Percentiles rank a stretch among this genome's conserved stretches.
Conservation (phyloP, 2,797 vertebrate species). For the Percopsis omiscomaycus region DNA sequence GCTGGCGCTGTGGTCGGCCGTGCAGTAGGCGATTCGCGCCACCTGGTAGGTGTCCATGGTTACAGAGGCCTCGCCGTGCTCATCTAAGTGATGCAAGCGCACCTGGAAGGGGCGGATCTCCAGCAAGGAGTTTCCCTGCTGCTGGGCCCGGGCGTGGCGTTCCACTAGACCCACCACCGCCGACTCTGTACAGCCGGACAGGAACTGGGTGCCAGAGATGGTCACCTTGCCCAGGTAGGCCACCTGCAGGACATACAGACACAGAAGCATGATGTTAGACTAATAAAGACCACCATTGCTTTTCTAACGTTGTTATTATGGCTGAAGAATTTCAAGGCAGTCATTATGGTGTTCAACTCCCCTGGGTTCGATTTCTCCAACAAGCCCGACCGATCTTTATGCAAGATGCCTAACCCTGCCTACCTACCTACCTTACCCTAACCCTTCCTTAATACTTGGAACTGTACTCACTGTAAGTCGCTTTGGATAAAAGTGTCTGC, state of each 20-base stretch:
- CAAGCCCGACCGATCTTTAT: too few relatives aligned
- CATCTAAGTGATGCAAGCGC: slow-evolving; percentile 92
- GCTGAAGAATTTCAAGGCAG: too few relatives aligned
- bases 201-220: slow-evolving; percentile 91
- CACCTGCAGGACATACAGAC: slow-evolving; percentile 78
- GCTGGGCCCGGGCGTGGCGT: slow-evolving; percentile 75
- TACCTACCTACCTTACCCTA: too few relatives aligned
- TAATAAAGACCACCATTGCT: too few relatives aligned
- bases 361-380: too few relatives aligned
- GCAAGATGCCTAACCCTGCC: too few relatives aligned
- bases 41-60: slow-evolving; percentile 99
- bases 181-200: slow-evolving; percentile 95
- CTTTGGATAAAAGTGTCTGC: too few relatives aligned
- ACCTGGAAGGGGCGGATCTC: slow-evolving; percentile 99
- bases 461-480: too few relatives aligned
- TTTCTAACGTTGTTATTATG: too few relatives aligned
- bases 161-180: slow-evolving; percentile 94
- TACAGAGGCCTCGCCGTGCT: slow-evolving; percentile 86
- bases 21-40: slow-evolving; percentile 98
- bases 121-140: slow-evolving; percentile 86
- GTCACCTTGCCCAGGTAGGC: slow-evolving; percentile 94
- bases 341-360: too few relatives aligned
- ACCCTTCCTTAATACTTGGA: too few relatives aligned
- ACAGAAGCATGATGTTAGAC: slow-evolving; percentile 37
- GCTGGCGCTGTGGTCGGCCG: slow-evolving; percentile 92